Conservation (phyloP, 2,888 invertebrate species). For the Uloborus plumipes region DNA sequence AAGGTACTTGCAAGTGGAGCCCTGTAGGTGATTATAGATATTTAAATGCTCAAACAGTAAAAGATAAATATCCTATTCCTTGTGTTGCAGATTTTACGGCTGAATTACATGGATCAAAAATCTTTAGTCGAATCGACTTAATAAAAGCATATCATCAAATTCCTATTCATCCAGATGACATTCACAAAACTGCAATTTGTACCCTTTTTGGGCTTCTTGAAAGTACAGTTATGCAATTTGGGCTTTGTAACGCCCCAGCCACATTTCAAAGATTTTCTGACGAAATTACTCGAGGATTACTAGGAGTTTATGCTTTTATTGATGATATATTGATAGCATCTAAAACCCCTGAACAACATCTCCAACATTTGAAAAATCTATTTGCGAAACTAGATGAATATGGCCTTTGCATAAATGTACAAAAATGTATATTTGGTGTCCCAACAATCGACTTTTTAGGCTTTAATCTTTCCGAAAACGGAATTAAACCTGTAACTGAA, state of each 20-base stretch:
- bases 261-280: constrained; percentile 14
- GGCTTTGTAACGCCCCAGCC: background rate
- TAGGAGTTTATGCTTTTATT: background rate
- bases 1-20: constrained; percentile 1
- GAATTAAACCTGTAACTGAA: constrained; percentile 38
- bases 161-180: constrained; percentile 1
- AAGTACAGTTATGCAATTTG: constrained; percentile 4
- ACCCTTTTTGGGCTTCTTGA: constrained; percentile 12
- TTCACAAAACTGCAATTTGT: constrained; percentile 37
- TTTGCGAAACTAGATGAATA: background rate
- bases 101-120: too few relatives aligned
- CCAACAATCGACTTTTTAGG: background rate
- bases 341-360: background rate
- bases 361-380: background rate
- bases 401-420: background rate
- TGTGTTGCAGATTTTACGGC: too few relatives aligned
- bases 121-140: too few relatives aligned
- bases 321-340: constrained; percentile 4
- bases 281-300: background rate
- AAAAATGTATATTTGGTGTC: background rate
- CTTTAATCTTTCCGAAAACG: constrained; percentile 6
- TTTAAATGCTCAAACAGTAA: background rate
- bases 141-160: constrained; percentile 28
- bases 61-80: too few relatives aligned
- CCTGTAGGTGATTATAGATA: constrained; percentile 8